Conservation (phyloP, 1,140 invertebrate species). For the Dendrolimus kikuchii region DNA sequence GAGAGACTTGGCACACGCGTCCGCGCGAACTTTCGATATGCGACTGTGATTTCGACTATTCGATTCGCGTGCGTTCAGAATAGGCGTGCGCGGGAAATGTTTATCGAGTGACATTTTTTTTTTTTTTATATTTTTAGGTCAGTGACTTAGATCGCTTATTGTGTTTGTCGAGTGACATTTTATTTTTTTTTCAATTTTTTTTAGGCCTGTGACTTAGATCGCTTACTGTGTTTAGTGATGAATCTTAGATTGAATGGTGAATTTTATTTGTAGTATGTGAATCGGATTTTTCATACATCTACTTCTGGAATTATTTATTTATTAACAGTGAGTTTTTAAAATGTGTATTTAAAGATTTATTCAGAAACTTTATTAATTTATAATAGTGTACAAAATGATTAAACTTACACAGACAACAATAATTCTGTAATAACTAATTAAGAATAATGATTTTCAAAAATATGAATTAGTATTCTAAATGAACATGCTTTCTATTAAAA, state of each 20-base stretch:
- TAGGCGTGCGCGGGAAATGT: slow-evolving; percentile 48
- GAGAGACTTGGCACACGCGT: slow-evolving; percentile 64
- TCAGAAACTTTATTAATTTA: too few relatives aligned
- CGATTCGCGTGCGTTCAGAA: slow-evolving; percentile 36
- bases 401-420: too few relatives aligned
- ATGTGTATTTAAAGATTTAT: too few relatives aligned
- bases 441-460: too few relatives aligned
- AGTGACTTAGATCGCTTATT: slow-evolving; percentile 25
- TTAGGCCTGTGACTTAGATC: slow-evolving; percentile 23
- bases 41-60: slow-evolving; percentile 23
- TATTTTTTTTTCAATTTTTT: slow-evolving; percentile 9
- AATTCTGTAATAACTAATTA: too few relatives aligned
- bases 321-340: too few relatives aligned
- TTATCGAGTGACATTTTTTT: slow-evolving; percentile 35
- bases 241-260: neutral
- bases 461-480: too few relatives aligned
- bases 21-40: slow-evolving; percentile 18
- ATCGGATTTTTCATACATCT: neutral
- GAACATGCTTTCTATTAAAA: too few relatives aligned
- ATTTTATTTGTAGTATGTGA: neutral
- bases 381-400: too few relatives aligned
- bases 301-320: too few relatives aligned
- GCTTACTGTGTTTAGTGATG: slow-evolving; percentile 15
- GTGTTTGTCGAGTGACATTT: slow-evolving; percentile 8
- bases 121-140: slow-evolving; percentile 20